Percentiles rank a stretch among this genome's conserved stretches.
Conservation (phyloP, 2,113 vertebrate genomes). For the Bambusicola thoracicus region DNA sequence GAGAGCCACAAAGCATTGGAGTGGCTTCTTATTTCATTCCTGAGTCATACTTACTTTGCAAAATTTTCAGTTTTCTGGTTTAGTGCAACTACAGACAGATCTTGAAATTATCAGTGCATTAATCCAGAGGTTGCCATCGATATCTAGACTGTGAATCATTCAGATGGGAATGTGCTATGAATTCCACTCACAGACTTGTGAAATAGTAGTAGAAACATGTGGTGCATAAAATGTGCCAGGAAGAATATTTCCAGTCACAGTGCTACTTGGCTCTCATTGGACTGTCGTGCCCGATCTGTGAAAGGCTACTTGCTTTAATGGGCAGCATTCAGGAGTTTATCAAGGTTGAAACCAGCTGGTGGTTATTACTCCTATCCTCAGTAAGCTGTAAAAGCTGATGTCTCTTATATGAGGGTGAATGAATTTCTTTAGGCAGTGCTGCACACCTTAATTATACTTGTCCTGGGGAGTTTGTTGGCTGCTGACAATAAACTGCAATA, state of each 20-base stretch:
- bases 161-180: background rate
- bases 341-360: background rate
- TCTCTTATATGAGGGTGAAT: background rate
- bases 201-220: fast-evolving
- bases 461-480: background rate
- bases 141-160: background rate
- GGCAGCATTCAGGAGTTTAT: background rate
- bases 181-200: background rate
- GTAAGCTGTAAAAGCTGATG: background rate
- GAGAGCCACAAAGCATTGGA: background rate
- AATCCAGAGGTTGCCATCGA: background rate
- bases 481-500: background rate
- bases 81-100: background rate
- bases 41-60: background rate
- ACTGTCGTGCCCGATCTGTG: background rate
- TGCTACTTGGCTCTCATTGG: background rate
- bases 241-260: background rate
- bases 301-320: background rate
- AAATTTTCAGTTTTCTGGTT: background rate
- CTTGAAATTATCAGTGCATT: background rate
- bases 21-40: background rate
- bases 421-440: background rate
- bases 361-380: background rate
- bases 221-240: background rate
- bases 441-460: background rate